Evolutionary conservation across 1,140 invertebrate species (phyloP).

Genomic region (Pissodes strobi): DNA sequence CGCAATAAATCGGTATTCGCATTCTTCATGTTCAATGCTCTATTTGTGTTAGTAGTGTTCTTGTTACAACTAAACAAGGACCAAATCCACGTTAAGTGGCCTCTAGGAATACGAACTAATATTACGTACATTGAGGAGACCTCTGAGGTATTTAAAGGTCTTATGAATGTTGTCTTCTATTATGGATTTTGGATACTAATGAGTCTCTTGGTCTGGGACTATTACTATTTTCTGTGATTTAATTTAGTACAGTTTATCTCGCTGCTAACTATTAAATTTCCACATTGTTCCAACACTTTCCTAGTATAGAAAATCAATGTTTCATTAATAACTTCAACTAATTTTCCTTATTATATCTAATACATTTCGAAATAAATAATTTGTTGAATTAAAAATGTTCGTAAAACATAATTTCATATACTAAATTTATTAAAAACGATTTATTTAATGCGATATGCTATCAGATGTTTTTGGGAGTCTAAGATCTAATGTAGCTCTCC

Average conservation of each 20-base stretch:
- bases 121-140: conserved; percentile 91
- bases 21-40: conserved; percentile 99
- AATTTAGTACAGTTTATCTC: conserved; percentile 9
- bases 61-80: conserved; percentile 98
- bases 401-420: too few relatives aligned
- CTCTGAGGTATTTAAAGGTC: conserved; percentile 70
- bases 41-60: conserved; percentile 98
- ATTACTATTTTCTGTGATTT: too few relatives aligned
- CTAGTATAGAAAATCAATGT: too few relatives aligned
- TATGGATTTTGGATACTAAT: conserved; percentile 54
- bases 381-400: too few relatives aligned
- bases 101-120: conserved; percentile 90
- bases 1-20: conserved; percentile 96
- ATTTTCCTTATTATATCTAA: too few relatives aligned
- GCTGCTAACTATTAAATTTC: conserved; percentile 8
- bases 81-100: conserved; percentile 93
- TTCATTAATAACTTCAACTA: too few relatives aligned
- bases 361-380: too few relatives aligned
- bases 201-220: conserved; percentile 39
- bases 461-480: too few relatives aligned
- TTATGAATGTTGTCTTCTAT: conserved; percentile 40
- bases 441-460: too few relatives aligned
- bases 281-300: too few relatives aligned
- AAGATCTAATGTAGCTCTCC: too few relatives aligned
- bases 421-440: too few relatives aligned